These are phyloP conservation scores for Schizaphis graminum DNA, from an alignment of 2,888 invertebrate genomes.

Conservation along the genomic window DNA sequence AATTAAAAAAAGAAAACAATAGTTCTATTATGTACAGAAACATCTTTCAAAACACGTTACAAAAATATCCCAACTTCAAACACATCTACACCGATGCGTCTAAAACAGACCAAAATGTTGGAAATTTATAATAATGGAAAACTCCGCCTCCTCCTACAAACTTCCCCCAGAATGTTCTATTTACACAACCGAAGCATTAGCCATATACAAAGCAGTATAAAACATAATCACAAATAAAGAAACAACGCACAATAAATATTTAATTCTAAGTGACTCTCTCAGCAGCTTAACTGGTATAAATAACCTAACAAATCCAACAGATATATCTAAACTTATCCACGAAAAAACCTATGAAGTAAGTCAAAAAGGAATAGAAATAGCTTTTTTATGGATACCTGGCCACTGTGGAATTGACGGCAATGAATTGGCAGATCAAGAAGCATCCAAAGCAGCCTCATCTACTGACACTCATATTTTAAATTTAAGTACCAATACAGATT, in stretches of 20 bases:
- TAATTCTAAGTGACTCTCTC: conserved; percentile 30
- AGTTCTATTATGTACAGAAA: too few species aligned
- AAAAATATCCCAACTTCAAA: too few species aligned
- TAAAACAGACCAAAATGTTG: too few species aligned
- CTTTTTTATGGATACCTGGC: not conserved
- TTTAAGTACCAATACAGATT: not conserved
- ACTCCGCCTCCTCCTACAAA: too few species aligned
- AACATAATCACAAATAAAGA: too few species aligned
- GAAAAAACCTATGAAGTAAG: not conserved
- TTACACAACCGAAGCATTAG: too few species aligned
- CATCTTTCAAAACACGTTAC: too few species aligned
- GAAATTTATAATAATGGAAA: too few species aligned
- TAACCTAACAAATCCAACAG: not conserved
- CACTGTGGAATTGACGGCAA: not conserved
- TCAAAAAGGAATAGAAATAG: not conserved
- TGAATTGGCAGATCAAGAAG: not conserved
- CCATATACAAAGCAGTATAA: too few species aligned
- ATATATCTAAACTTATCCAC: not conserved
- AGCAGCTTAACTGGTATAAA: not conserved
- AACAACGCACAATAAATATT: conserved; percentile 1
- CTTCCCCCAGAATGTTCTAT: too few species aligned
- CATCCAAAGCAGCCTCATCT: not conserved
- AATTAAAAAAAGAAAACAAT: too few species aligned
- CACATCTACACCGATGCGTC: too few species aligned
- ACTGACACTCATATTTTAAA: not conserved